Percentiles rank a stretch among this genome's conserved stretches.
Conservation (phyloP, 2,888 invertebrate genomes). For the Drosophila subquinaria region DNA sequence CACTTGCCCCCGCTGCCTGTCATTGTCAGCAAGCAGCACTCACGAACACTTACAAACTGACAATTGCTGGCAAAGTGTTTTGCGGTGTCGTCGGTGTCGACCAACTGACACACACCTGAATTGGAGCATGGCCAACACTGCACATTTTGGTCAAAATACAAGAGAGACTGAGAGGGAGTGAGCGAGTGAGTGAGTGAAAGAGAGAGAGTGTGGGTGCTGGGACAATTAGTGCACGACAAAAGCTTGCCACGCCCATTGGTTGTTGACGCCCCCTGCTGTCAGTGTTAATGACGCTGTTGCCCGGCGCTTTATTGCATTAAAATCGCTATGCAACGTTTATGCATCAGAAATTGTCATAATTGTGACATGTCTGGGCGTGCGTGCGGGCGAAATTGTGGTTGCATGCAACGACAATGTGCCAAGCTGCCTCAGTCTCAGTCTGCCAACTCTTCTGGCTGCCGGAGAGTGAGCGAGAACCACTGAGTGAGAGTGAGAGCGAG, state of each 20-base stretch:
- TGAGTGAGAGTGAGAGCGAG: background rate
- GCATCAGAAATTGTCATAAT: constrained; percentile 82
- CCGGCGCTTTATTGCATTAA: constrained; percentile 79
- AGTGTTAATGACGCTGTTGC: constrained; percentile 76
- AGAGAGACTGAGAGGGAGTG: background rate
- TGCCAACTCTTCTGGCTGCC: constrained; percentile 2
- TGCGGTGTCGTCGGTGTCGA: constrained; percentile 65
- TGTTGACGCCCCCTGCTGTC: constrained; percentile 60
- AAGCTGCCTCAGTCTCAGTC: background rate
- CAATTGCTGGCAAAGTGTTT: constrained; percentile 80
- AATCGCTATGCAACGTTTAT: constrained; percentile 75
- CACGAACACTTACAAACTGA: constrained; percentile 64
- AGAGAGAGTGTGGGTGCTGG: constrained; percentile 2
- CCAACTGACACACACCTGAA: constrained; percentile 82
- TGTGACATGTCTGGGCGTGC: constrained; percentile 77
- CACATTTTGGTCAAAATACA: constrained; percentile 70
- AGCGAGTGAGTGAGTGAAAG: no score
- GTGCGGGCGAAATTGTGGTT: constrained; percentile 46
- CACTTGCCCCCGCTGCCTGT: constrained; percentile 36
- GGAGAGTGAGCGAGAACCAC: background rate
- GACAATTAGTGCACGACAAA: constrained; percentile 80
- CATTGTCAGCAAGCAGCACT: constrained; percentile 64
- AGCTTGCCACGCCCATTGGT: constrained; percentile 18
- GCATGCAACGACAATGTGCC: constrained; percentile 40
- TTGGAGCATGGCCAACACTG: constrained; percentile 76